Evolutionary conservation across 2,113 vertebrate genomes (phyloP).

Genomic region (Neotragus moschatus): DNA sequence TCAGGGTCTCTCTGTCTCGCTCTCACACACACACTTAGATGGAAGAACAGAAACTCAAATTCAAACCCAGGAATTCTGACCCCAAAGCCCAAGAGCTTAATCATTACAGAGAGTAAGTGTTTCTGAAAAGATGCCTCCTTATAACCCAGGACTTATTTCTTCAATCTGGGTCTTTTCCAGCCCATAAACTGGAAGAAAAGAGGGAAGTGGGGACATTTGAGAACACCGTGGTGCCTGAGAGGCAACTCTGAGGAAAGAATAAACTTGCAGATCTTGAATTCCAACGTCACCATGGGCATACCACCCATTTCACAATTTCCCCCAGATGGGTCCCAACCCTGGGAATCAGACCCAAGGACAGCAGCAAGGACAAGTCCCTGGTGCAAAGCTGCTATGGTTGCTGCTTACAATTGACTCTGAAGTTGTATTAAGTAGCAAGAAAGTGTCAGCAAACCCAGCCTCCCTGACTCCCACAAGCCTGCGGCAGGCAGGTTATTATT

Average conservation of each 20-base stretch:
- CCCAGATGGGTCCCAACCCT: neutral
- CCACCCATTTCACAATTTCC: neutral
- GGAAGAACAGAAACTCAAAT: neutral
- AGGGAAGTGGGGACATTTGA: neutral
- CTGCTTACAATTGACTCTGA: slow-evolving; percentile 41
- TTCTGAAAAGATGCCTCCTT: neutral
- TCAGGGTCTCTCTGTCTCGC: neutral
- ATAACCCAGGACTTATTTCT: neutral
- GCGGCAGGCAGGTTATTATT: slow-evolving; percentile 59
- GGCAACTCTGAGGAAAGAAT: neutral
- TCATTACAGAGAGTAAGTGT: neutral
- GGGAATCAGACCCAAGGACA: neutral
- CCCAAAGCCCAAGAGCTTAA: neutral
- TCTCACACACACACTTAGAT: neutral
- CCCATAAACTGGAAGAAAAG: neutral
- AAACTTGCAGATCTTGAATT: neutral
- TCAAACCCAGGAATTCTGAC: neutral
- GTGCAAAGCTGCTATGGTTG: neutral
- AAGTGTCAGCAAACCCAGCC: neutral
- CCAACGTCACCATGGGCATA: neutral
- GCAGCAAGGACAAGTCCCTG: neutral
- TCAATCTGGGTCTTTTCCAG: neutral
- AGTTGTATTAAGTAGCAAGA: slow-evolving; percentile 36
- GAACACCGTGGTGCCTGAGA: neutral
- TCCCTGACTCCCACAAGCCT: neutral